phyloP scores from a whole-genome alignment of 2,113 vertebrate species.

The Noctilio leporinus region DNA sequence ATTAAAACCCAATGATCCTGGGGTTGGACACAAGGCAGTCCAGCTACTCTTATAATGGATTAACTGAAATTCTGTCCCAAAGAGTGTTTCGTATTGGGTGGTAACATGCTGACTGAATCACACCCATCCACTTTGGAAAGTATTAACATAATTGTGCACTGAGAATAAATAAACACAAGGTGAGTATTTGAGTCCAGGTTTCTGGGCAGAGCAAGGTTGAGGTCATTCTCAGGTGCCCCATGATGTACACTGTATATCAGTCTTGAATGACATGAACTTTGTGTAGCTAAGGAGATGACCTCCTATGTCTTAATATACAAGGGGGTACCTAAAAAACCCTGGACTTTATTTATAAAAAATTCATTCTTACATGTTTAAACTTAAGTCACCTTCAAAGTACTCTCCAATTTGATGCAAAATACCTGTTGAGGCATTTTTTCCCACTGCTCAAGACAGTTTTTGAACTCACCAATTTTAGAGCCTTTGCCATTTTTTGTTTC shows the following conservation, averaged over 20 bases:
- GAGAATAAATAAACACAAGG: neutral
- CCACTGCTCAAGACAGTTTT: too few relatives aligned
- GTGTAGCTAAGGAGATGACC: neutral
- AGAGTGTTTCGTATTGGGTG: neutral
- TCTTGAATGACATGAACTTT: conserved; percentile 1
- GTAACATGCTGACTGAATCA: neutral
- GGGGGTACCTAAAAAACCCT: too few relatives aligned
- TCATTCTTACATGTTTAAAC: too few relatives aligned
- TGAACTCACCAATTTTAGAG: too few relatives aligned
- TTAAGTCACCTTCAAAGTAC: too few relatives aligned
- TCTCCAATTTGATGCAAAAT: too few relatives aligned
- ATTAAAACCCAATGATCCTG: neutral
- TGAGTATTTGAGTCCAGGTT: neutral
- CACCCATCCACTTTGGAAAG: neutral
- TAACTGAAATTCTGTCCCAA: neutral
- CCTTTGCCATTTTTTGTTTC: too few relatives aligned
- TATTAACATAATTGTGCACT: neutral
- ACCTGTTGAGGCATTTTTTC: too few relatives aligned
- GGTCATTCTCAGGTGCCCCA: neutral
- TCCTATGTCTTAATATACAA: neutral
- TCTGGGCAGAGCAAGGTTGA: neutral
- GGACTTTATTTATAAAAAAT: too few relatives aligned
- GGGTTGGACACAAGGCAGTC: neutral
- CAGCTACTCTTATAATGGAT: neutral
- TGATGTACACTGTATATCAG: neutral